A percentile compares a stretch with the other conserved stretches of the same genome.
Evolutionary conservation across 2,888 invertebrate species (phyloP).

Genomic region (Oeneis ivallda): DNA sequence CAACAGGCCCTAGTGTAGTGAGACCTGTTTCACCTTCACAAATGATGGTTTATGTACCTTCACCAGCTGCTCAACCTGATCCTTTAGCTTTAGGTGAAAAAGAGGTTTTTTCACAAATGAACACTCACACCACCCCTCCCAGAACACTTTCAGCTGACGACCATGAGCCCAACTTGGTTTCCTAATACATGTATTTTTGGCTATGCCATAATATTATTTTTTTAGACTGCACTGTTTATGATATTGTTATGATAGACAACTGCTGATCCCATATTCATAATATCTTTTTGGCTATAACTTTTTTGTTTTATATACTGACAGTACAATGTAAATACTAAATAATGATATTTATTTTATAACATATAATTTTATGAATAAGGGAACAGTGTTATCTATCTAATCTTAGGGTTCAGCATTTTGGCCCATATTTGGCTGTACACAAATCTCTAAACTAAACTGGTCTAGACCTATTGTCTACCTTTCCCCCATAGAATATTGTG

Average conservation of each 20-base stretch:
- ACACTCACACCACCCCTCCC: constrained; percentile 64
- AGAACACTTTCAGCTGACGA: constrained; percentile 69
- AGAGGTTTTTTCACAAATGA: constrained; percentile 76
- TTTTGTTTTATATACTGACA: constrained; percentile 47
- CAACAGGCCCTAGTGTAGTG: constrained; percentile 84
- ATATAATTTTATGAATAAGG: constrained; percentile 58
- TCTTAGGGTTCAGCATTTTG: not conserved
- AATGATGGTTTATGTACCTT: constrained; percentile 78
- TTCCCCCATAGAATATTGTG: too few species aligned
- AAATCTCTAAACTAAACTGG: too few species aligned
- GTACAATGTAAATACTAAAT: constrained; percentile 70
- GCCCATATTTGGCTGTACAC: too few species aligned
- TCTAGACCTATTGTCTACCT: too few species aligned
- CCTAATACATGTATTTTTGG: constrained; percentile 67
- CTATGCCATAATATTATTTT: constrained; percentile 50
- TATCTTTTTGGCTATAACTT: constrained; percentile 7
- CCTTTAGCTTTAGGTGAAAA: constrained; percentile 75
- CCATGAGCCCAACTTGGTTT: constrained; percentile 68
- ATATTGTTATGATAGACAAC: constrained; percentile 37
- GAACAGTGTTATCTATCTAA: too few species aligned
- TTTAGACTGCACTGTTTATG: constrained; percentile 62
- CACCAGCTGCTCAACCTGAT: constrained; percentile 68
- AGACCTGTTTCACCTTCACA: constrained; percentile 83
- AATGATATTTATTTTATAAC: constrained; percentile 47
- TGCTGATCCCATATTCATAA: constrained; percentile 57